Evolutionary conservation across 1,140 invertebrate genomes (phyloP).

Genomic region (Aphidius gifuensis): DNA sequence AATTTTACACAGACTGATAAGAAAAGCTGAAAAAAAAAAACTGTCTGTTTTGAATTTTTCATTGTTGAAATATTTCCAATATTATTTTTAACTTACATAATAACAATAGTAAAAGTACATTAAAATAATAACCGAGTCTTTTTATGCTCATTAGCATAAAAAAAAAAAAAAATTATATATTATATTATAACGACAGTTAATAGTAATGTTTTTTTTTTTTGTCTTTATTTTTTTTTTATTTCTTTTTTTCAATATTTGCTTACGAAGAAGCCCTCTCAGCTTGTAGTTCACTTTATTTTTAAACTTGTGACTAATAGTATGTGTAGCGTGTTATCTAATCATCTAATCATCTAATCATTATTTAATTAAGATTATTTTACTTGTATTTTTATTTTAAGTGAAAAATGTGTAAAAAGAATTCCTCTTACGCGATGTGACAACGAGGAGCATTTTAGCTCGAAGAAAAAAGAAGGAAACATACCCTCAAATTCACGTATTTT

Average conservation of each 20-base stretch:
- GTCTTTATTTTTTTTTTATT: conserved; percentile 31
- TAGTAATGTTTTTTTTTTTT: conserved; percentile 25
- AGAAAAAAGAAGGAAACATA: conserved; percentile 12
- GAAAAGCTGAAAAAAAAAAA: conserved; percentile 44
- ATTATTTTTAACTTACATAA: conserved; percentile 46
- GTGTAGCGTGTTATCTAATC: conserved; percentile 41
- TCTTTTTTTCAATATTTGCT: conserved; percentile 27
- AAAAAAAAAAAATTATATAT: conserved; percentile 43
- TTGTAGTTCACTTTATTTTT: conserved; percentile 2
- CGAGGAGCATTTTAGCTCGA: conserved; percentile 42
- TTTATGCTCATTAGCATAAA: conserved; percentile 37
- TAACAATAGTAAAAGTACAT: conserved; percentile 46
- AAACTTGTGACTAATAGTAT: conserved; percentile 33
- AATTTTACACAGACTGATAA: too few relatives aligned
- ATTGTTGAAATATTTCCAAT: conserved; percentile 49
- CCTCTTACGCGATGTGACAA: conserved; percentile 43
- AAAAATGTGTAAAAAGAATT: conserved; percentile 54
- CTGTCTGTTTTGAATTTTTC: conserved; percentile 32
- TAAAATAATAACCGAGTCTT: conserved; percentile 48
- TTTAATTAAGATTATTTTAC: conserved; percentile 2
- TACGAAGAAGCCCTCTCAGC: conserved; percentile 28
- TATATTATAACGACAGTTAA: conserved; percentile 25
- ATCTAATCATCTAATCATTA: conserved; percentile 43
- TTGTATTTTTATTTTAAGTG: conserved; percentile 34
- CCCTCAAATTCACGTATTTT: conserved; percentile 17